phyloP scores from a whole-genome alignment of 2,113 vertebrate genomes.

The Megaceryle torquata region DNA sequence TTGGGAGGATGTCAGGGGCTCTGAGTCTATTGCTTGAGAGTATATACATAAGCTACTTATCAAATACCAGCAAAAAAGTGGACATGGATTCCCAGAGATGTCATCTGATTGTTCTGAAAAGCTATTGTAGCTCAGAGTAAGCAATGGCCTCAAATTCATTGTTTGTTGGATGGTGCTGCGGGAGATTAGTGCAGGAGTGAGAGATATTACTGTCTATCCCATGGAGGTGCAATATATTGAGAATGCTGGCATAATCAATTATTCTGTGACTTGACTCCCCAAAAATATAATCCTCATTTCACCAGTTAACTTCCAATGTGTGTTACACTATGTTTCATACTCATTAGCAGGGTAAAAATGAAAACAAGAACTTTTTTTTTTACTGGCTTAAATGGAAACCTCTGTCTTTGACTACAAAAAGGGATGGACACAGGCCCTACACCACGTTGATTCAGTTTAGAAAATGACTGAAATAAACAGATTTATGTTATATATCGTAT shows the following conservation, averaged over 20 bases:
- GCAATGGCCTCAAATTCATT: neutral
- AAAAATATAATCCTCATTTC: neutral
- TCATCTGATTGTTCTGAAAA: neutral
- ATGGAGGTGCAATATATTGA: neutral
- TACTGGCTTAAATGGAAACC: neutral
- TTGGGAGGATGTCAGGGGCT: neutral
- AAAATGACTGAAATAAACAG: neutral
- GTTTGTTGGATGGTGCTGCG: neutral
- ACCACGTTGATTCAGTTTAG: neutral
- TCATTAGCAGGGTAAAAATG: neutral
- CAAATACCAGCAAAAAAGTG: neutral
- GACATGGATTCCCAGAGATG: neutral
- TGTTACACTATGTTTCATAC: neutral
- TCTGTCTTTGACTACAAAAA: neutral
- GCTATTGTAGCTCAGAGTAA: neutral
- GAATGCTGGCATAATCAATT: neutral
- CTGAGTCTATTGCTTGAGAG: neutral
- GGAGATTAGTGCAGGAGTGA: neutral
- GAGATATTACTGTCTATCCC: neutral
- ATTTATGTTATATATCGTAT: neutral
- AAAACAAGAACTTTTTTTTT: neutral
- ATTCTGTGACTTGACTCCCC: neutral
- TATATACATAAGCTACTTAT: neutral
- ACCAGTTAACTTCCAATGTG: neutral
- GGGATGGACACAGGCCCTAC: neutral